Conservation (phyloP, 2,888 invertebrate species). For the Thyatira batis region DNA sequence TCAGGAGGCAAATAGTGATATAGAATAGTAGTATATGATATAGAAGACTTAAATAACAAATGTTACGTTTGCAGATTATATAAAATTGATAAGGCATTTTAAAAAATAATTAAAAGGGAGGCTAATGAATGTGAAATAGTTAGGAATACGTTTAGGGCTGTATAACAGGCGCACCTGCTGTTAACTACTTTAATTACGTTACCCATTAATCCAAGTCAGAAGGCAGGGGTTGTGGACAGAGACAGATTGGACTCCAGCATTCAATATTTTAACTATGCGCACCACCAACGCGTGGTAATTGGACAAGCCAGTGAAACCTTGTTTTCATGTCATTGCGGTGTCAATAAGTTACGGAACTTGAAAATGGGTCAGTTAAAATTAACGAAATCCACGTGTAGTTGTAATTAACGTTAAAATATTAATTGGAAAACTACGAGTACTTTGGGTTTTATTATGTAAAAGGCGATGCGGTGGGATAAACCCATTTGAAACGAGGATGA, state of each 20-base stretch:
- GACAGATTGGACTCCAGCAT: constrained; percentile 57
- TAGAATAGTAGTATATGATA: too few relatives aligned
- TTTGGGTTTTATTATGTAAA: neutral
- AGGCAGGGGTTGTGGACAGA: constrained; percentile 62
- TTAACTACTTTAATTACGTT: constrained; percentile 73
- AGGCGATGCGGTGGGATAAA: too few relatives aligned
- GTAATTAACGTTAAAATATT: neutral
- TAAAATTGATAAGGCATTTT: too few relatives aligned
- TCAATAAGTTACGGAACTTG: neutral
- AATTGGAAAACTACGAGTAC: too few relatives aligned
- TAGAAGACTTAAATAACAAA: too few relatives aligned
- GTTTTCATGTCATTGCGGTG: constrained; percentile 10
- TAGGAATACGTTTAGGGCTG: constrained; percentile 23
- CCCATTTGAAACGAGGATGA: too few relatives aligned
- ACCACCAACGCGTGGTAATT: constrained; percentile 7
- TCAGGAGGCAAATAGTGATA: too few relatives aligned
- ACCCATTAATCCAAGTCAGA: constrained; percentile 65
- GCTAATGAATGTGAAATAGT: constrained; percentile 5
- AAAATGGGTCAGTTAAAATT: neutral
- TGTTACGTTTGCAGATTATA: too few relatives aligned
- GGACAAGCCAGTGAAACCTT: neutral
- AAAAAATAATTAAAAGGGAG: too few relatives aligned
- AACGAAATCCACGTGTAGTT: neutral
- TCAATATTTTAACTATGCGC: constrained; percentile 46
- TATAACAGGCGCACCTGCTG: constrained; percentile 60